Base-by-base conservation (phyloP, 2,113 vertebrate genomes). In the Neogobius melanostomus region DNA sequence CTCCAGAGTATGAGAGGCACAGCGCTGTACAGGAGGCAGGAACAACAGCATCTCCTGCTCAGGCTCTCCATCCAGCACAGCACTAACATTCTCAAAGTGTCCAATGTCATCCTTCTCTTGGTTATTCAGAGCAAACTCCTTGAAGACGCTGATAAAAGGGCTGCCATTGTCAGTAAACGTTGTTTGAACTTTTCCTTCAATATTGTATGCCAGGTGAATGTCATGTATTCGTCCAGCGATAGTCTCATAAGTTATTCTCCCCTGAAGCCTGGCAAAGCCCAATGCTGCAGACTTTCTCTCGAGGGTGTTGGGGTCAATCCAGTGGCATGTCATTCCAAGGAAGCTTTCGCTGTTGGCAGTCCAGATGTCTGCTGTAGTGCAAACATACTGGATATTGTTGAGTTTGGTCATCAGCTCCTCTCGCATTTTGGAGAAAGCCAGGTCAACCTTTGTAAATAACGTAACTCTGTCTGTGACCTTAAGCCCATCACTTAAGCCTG, bases 281-380 rank as follows among this genome's bases (percentile, higher is more conserved):
- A 92, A 78, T 3, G 90, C 88, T 0, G 88, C 90, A 0, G 91
- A 92, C 21, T 90, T 91, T 73, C 90, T 86, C 81, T 92, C 91
- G 74, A 92, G 12, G 7, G 87, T 80, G 1, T 63, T 44, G 0
- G 36, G 0, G 11, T 92, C 88, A 6, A 91, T 91, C 90, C 91
- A 92, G 86, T 92, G 90, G 42, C 90, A 92, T 4, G 91, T 92
- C 90, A 92, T 91, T 52, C 88, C 91, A 3, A 92, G 91, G 77
- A 89, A 91, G 82, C 87, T 91, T 9, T 87, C 80, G 82, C 45
- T 82, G 77, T 82, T 76, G 71, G 87, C 85, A 0, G 87, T 89
- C 91, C 91, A 92, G 72, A 91, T 68, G 81, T 91, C 91, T 0
- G 90, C 91, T 1, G 90, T 92, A 73, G 90, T 92, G 89, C 91